Conservation (phyloP, 92 coral and sea anemone species). For the Galaxea fascicularis region DNA sequence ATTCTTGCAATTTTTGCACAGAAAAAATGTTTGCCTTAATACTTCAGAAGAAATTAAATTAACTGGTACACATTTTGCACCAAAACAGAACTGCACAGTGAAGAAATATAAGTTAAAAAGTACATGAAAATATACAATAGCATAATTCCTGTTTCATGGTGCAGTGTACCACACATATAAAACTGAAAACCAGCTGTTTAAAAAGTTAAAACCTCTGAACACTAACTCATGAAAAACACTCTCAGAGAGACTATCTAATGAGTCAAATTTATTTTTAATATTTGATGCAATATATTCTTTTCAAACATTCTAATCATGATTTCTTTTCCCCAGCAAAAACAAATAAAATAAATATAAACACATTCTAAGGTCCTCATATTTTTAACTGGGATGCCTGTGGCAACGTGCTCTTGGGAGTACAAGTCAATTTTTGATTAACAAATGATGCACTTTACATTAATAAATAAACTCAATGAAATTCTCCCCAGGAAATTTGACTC, state of each 20-base stretch:
- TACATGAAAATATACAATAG: neutral
- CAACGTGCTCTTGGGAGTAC: neutral
- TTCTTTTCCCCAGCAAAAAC: conserved; percentile 18
- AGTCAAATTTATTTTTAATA: conserved; percentile 22
- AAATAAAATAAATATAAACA: conserved; percentile 18
- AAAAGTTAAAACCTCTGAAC: neutral
- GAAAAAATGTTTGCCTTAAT: neutral
- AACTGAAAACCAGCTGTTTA: neutral
- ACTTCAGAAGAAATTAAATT: neutral
- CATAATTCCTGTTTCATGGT: neutral
- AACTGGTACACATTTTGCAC: neutral
- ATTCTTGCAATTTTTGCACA: neutral
- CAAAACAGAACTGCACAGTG: neutral
- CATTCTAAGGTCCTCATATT: neutral
- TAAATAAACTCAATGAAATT: conserved; percentile 22
- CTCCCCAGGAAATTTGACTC: conserved; percentile 31
- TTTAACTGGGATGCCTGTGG: neutral
- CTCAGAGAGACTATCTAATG: conserved; percentile 15
- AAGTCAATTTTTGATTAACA: neutral
- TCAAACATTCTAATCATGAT: neutral
- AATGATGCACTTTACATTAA: neutral
- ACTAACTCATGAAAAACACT: neutral
- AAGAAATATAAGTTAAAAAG: neutral
- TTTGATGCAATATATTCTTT: neutral
- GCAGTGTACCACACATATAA: neutral